Evolutionary conservation across 2,113 vertebrate genomes (phyloP), one percentile per base, ranked within the genome.

Genomic region (Elaphurus davidianus): DNA sequence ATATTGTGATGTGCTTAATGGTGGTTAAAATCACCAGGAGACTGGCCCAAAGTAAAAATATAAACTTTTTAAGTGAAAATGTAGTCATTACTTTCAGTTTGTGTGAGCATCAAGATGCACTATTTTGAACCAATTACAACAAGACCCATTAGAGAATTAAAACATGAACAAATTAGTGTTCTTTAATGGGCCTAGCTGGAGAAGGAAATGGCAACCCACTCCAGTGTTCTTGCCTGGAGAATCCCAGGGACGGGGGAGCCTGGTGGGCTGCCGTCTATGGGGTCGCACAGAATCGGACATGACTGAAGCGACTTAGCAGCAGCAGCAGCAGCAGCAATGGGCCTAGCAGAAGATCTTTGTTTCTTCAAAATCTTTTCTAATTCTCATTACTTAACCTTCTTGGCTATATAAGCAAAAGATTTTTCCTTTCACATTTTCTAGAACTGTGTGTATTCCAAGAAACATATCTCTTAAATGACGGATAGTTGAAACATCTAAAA

Each of bases 101-200:
- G 94, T 96, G 82, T 94, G 96, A 98, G 64, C 97, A 85, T 97
- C 91, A 97, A 98, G 96, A 97, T 96, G 94, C 96, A 96, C 59
- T 98, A 98, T 98, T 98, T 98, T 97, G 97, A 98, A 98, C 97
- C 96, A 97, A 98, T 98, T 98, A 98, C 95, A 97, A 84, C 62
- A 98, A 98, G 98, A 98, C 71, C 92, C 97, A 98, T 98, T 98
- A 98, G 95, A 30, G 97, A 98, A 98, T 98, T 98, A 98, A 97
- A 98, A 97, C 91, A 98, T 93, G 91, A 99, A 83, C 91, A 98
- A 98, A 97, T 98, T 95, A 98, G 91, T 98, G 88, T 98, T 98
- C 94, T 97, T 97, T 98, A 98, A 98, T 98, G 96, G 97, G 79
- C 90, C 97, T 97, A 98, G 97, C 87, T 97, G 90, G 96, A 97